These are phyloP conservation scores for Bacillus rossius DNA, from an alignment of 1,140 invertebrate species.

Conservation along the genomic window DNA sequence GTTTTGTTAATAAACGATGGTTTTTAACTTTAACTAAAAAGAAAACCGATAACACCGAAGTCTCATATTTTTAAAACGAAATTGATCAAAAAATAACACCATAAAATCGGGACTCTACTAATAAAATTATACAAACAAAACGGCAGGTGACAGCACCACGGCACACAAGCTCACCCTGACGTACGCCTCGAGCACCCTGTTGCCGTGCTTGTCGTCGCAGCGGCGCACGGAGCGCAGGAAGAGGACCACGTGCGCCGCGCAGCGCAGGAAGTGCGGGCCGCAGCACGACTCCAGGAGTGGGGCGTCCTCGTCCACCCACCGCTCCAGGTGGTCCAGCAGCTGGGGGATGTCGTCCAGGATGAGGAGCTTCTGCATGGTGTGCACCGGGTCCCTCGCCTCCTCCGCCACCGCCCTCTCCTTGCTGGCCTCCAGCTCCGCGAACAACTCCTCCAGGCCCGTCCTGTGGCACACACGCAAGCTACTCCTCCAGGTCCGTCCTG, in stretches of 20 bases:
- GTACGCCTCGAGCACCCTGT: slow-evolving; percentile 68
- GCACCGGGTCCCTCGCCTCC: slow-evolving; percentile 52
- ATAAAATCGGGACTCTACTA: too few species aligned
- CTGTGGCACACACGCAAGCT: too few species aligned
- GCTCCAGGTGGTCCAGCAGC: slow-evolving; percentile 55
- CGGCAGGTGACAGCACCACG: not conserved
- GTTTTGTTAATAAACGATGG: too few species aligned
- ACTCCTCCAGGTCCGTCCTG: too few species aligned
- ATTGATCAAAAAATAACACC: too few species aligned
- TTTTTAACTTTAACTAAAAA: too few species aligned
- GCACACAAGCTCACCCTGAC: slow-evolving; percentile 38
- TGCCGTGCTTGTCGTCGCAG: slow-evolving; percentile 22
- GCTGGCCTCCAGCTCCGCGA: slow-evolving; percentile 54
- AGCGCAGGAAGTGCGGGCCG: slow-evolving; percentile 61
- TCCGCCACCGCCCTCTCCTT: slow-evolving; percentile 45
- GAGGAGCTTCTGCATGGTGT: slow-evolving; percentile 69
- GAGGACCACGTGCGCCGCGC: slow-evolving; percentile 79
- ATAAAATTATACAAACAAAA: too few species aligned
- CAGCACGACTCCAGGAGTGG: slow-evolving; percentile 24
- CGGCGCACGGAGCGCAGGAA: slow-evolving; percentile 66
- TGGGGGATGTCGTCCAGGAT: slow-evolving; percentile 64
- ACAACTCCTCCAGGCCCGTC: slow-evolving; percentile 65
- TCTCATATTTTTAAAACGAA: too few species aligned
- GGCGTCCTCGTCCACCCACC: slow-evolving; percentile 30
- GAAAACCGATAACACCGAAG: too few species aligned